These are phyloP conservation scores for Eupleurogrammus muticus DNA, from an alignment of 2,797 vertebrate genomes.

Conservation along the genomic window DNA sequence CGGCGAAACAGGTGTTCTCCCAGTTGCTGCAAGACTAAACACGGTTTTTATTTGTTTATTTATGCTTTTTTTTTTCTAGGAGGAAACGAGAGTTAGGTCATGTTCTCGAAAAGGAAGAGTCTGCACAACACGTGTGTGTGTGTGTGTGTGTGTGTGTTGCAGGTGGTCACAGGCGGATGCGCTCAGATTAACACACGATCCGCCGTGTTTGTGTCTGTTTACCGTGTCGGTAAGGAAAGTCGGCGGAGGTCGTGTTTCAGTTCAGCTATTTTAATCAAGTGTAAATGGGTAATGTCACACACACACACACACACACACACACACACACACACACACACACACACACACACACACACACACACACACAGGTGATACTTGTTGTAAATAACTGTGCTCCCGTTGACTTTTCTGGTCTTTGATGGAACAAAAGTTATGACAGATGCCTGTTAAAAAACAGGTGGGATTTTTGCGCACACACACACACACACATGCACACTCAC, in stretches of 20 bases:
- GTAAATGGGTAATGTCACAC: slow-evolving; percentile 9
- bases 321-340: too few relatives aligned
- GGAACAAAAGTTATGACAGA: slow-evolving; percentile 45
- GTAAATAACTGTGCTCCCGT: slow-evolving; percentile 14
- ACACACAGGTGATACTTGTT: slow-evolving; percentile 14
- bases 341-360: too few relatives aligned
- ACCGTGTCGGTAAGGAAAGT: not conserved
- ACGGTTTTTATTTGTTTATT: too few relatives aligned
- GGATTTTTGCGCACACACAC: not conserved
- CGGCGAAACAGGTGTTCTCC: not conserved
- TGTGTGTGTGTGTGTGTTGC: too few relatives aligned
- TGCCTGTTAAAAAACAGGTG: slow-evolving; percentile 27
- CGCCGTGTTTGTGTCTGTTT: not conserved
- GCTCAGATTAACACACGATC: not conserved
- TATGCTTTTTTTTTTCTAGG: too few relatives aligned
- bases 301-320: too few relatives aligned
- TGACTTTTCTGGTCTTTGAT: slow-evolving; percentile 50
- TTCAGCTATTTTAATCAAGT: not conserved
- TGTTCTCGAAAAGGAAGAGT: slow-evolving; percentile 1
- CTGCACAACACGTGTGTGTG: slow-evolving; percentile 2
- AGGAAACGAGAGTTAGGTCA: not conserved
- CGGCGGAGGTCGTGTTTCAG: rapidly evolving
- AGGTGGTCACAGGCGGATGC: not conserved
- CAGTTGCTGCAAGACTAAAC: not conserved
- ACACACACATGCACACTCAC: not conserved